Evolutionary conservation across 1,140 invertebrate genomes (phyloP).

Genomic region (Drosophila pectinifera): DNA sequence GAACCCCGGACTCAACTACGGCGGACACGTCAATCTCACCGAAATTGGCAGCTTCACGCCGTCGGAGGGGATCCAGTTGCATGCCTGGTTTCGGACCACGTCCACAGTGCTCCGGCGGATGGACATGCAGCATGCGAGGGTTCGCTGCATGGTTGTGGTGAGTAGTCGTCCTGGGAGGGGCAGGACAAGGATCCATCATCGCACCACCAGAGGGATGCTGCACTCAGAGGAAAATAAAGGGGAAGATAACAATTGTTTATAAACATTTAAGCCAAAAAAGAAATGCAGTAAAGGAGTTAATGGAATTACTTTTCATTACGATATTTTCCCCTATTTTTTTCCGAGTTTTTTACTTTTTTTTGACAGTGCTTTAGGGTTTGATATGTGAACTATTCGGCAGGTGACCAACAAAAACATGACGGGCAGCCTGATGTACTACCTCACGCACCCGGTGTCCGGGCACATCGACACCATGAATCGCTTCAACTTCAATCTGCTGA

Average conservation of each 20-base stretch:
- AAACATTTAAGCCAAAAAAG: background rate
- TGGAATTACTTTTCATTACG: too few species aligned
- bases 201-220: background rate
- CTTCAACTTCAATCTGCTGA: constrained; percentile 87
- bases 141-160: constrained; percentile 86
- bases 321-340: background rate
- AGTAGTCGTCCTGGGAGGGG: constrained; percentile 13
- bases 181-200: constrained; percentile 3
- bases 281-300: too few species aligned
- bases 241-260: background rate
- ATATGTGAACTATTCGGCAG: constrained; percentile 42
- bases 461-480: constrained; percentile 88
- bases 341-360: background rate
- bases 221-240: background rate
- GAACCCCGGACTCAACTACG: constrained; percentile 86
- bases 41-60: constrained; percentile 85
- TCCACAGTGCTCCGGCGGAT: constrained; percentile 85
- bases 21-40: constrained; percentile 85
- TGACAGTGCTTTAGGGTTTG: background rate
- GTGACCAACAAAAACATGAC: constrained; percentile 85
- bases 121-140: constrained; percentile 85
- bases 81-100: constrained; percentile 81
- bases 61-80: constrained; percentile 72
- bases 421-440: constrained; percentile 86
- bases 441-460: constrained; percentile 85